phyloP scores from a whole-genome alignment of 2,888 invertebrate species.

The Amorpha juglandis region DNA sequence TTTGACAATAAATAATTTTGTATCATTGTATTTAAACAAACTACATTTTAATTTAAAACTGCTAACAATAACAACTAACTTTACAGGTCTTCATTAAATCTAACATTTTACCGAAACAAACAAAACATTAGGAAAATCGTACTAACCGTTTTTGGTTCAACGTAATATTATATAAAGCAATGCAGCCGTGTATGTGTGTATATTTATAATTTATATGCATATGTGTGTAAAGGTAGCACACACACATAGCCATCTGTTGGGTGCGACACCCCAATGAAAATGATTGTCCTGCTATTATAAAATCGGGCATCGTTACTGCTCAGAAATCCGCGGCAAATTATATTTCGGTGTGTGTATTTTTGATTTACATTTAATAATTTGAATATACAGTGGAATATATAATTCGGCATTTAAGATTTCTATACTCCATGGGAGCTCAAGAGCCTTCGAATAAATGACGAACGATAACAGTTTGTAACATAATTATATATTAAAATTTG shows the following conservation, averaged over 20 bases:
- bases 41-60: too few relatives aligned
- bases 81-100: too few relatives aligned
- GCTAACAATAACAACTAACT: too few relatives aligned
- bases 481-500: too few relatives aligned
- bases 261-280: slow-evolving; percentile 69
- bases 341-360: not conserved
- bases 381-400: not conserved
- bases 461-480: not conserved
- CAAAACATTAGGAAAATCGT: not conserved
- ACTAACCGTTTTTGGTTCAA: slow-evolving; percentile 4
- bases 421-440: too few relatives aligned
- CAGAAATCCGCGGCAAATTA: slow-evolving; percentile 23
- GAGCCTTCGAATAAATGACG: not conserved
- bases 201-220: slow-evolving; percentile 27
- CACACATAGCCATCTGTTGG: slow-evolving; percentile 52
- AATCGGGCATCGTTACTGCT: slow-evolving; percentile 38
- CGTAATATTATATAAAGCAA: slow-evolving; percentile 35
- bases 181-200: slow-evolving; percentile 34
- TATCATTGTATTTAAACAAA: too few relatives aligned
- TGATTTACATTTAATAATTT: not conserved
- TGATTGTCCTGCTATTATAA: slow-evolving; percentile 52
- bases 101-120: too few relatives aligned
- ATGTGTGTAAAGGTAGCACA: slow-evolving; percentile 37
- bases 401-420: too few relatives aligned
- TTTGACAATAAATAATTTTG: too few relatives aligned